Evolutionary conservation across 1,140 invertebrate genomes (phyloP).

Genomic region (Pentalonia nigronervosa): DNA sequence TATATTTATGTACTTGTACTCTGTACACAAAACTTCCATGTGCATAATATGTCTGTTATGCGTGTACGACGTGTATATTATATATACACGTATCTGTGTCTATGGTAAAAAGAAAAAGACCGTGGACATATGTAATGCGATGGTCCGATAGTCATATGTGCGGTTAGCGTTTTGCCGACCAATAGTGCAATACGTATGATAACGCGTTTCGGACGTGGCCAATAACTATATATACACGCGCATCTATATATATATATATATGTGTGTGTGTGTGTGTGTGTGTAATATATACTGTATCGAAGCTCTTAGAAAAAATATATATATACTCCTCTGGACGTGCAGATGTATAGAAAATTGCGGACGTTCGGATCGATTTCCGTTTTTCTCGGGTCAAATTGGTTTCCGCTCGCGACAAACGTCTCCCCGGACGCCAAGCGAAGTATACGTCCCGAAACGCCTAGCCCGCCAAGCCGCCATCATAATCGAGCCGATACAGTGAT

Average conservation of each 20-base stretch:
- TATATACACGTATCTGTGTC: background rate
- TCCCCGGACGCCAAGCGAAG: background rate
- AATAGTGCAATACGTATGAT: constrained; percentile 7
- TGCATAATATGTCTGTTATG: background rate
- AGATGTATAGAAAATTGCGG: background rate
- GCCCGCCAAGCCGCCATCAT: background rate
- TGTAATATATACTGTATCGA: background rate
- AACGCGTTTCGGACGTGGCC: background rate
- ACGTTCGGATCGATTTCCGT: constrained; percentile 18
- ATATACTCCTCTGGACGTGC: background rate
- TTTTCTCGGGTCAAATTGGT: constrained; percentile 23
- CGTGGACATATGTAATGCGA: background rate
- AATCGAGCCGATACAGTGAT: background rate
- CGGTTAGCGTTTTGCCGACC: background rate
- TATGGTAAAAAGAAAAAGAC: background rate
- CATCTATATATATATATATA: background rate
- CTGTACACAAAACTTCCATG: background rate
- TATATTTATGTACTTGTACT: too few relatives aligned
- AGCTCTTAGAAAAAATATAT: background rate
- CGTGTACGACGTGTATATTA: too few relatives aligned
- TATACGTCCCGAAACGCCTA: background rate
- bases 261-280: too few relatives aligned
- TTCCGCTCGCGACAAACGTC: constrained; percentile 24
- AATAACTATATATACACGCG: background rate
- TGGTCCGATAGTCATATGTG: background rate